Evolutionary conservation across 2,888 invertebrate species (phyloP), one percentile per base, ranked within the genome.

Genomic region (Mimas tiliae): DNA sequence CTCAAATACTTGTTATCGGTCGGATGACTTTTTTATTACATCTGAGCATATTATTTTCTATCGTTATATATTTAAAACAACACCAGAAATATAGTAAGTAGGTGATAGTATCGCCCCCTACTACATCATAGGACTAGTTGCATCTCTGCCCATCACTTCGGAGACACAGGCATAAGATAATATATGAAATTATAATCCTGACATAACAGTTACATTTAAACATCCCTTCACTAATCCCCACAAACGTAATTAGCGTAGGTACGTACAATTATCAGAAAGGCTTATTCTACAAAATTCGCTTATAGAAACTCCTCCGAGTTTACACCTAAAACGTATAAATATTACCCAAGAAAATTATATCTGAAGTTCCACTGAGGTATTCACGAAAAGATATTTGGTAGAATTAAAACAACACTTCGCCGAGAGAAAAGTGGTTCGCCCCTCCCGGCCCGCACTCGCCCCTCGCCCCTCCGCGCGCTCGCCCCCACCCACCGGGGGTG

Each of bases 321-420:
- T 82, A 84, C 88, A 87, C 88, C 86, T 85, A 85, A 89, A 87
- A 85, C 87, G 85, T 84, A 89, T 88, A 89, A 89, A 90, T 89
- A 91, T 86, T 84, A 85, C 87, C 76, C 81, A 87, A 87, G 86
- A 86, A 90, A 91, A 93, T 91, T 90, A 91, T 91, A 91, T 90
- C 90, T 88, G 84, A 92, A 92, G 83, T 91, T 91, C 82, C 80
- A 81, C 88, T 86, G 87, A 89, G 91, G 90, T 91, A 91, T 91
- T 89, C 91, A 87, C 89, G 90, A 93, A 92, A 93, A 93, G 93
- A 92, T 93, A 93, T 93, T 93, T 87, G 89, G 89, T 86, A 85
- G 92, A 92, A 93, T 93, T 93, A 93, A 93, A 93, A 93, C 93
- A 93, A 92, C 92, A 93, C 91, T 91, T 88, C 86, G 86, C 84